These are phyloP conservation scores for Margaritifera margaritifera DNA, from an alignment of 2,888 invertebrate genomes.

Conservation along the genomic window DNA sequence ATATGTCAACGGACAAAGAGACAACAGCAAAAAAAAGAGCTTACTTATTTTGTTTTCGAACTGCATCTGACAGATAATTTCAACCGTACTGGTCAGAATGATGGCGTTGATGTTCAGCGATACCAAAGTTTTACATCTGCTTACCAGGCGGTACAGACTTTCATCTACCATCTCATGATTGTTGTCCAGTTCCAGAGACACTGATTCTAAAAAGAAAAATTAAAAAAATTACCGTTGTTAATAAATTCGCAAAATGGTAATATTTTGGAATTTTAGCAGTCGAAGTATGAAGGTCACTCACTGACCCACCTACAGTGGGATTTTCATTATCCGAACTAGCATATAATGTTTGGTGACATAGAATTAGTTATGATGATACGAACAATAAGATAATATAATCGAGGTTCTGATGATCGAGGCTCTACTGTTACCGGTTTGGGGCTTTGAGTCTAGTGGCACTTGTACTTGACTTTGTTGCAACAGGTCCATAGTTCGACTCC, in stretches of 20 bases:
- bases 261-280: neutral
- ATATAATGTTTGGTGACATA: no score
- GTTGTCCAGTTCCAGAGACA: slow-evolving; percentile 58
- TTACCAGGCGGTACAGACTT: slow-evolving; percentile 36
- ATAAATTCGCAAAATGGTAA: neutral
- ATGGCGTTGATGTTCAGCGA: slow-evolving; percentile 52
- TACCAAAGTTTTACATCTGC: slow-evolving; percentile 40
- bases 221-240: neutral
- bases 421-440: no score
- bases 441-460: no score
- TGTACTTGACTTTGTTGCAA: no score
- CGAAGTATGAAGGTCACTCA: neutral
- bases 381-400: no score
- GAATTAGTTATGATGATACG: no score
- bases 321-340: no score
- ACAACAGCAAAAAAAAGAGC: slow-evolving; percentile 6
- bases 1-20: no score
- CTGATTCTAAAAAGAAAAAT: slow-evolving; percentile 27
- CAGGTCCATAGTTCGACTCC: no score
- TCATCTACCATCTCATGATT: slow-evolving; percentile 52
- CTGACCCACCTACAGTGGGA: neutral
- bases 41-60: slow-evolving; percentile 51
- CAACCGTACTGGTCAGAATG: slow-evolving; percentile 44
- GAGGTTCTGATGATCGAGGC: no score
- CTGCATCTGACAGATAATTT: slow-evolving; percentile 47